Conservation (phyloP, 2,888 invertebrate genomes). For the Tetropium fuscum region DNA sequence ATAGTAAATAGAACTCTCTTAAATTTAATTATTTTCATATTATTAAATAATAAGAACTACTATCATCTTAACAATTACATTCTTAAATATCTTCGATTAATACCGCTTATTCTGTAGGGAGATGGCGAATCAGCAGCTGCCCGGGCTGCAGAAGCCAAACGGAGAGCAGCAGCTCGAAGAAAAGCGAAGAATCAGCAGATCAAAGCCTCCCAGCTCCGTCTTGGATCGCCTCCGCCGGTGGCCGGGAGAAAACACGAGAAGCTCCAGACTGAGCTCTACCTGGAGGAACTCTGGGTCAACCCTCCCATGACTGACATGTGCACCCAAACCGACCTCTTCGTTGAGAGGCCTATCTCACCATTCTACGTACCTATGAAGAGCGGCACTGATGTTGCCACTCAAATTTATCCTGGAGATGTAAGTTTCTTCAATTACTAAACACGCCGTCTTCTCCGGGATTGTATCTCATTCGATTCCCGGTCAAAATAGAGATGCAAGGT, state of each 20-base stretch:
- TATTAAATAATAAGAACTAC: no score
- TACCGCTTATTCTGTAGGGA: slow-evolving; percentile 60
- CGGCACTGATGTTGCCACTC: slow-evolving; percentile 80
- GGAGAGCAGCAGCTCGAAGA: slow-evolving; percentile 81
- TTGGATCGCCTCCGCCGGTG: slow-evolving; percentile 82
- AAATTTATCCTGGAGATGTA: slow-evolving; percentile 91
- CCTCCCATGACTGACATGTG: slow-evolving; percentile 82
- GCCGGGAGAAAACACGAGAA: slow-evolving; percentile 87
- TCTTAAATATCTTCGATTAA: neutral
- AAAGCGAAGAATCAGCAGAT: slow-evolving; percentile 73
- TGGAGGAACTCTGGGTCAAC: slow-evolving; percentile 85
- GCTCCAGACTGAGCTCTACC: slow-evolving; percentile 90
- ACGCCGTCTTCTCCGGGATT: no score
- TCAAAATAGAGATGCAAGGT: no score
- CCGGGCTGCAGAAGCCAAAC: slow-evolving; percentile 74
- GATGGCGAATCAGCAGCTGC: slow-evolving; percentile 69
- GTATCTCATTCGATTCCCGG: no score
- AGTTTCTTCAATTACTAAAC: no score
- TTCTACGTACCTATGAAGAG: slow-evolving; percentile 82
- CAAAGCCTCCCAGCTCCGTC: slow-evolving; percentile 66
- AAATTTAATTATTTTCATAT: no score
- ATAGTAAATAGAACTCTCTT: no score
- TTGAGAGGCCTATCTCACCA: slow-evolving; percentile 86
- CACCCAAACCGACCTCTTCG: slow-evolving; percentile 85
- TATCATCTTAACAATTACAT: no score